Conservation (phyloP, 2,888 invertebrate genomes). For the Cloeon dipterum region DNA sequence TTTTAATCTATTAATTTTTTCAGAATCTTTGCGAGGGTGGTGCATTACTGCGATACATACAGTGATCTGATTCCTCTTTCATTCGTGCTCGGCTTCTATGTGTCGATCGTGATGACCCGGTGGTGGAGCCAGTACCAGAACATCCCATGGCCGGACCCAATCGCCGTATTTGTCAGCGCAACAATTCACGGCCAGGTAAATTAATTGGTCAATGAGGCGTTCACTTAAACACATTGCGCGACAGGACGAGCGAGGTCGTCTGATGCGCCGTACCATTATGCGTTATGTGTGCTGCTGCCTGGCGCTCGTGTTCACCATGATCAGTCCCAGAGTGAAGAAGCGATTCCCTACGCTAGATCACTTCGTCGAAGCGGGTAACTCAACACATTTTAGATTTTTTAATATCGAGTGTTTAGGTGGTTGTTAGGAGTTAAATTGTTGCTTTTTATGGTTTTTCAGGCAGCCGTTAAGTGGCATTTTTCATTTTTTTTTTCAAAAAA, state of each 20-base stretch:
- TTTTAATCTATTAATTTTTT: too few relatives aligned
- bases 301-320: slow-evolving; percentile 70
- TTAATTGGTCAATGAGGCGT: too few relatives aligned
- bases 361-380: slow-evolving; percentile 44
- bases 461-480: too few relatives aligned
- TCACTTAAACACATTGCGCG: too few relatives aligned
- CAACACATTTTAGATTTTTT: neutral
- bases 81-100: slow-evolving; percentile 86
- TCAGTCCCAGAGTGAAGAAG: slow-evolving; percentile 71
- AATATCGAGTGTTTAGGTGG: too few relatives aligned
- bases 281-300: slow-evolving; percentile 63
- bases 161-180: slow-evolving; percentile 67
- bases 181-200: slow-evolving; percentile 49
- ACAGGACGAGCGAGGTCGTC: slow-evolving; percentile 52
- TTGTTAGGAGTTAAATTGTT: too few relatives aligned
- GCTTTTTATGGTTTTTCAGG: too few relatives aligned
- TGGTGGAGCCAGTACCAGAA: slow-evolving; percentile 75
- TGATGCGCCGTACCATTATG: slow-evolving; percentile 63
- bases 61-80: slow-evolving; percentile 76
- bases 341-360: slow-evolving; percentile 66
- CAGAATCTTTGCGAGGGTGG: slow-evolving; percentile 61
- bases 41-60: slow-evolving; percentile 65
- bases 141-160: slow-evolving; percentile 72
- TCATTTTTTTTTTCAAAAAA: too few relatives aligned
- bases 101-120: slow-evolving; percentile 73